These are phyloP conservation scores for Agrilus biguttatus DNA, from an alignment of 2,888 invertebrate species.

Conservation along the genomic window DNA sequence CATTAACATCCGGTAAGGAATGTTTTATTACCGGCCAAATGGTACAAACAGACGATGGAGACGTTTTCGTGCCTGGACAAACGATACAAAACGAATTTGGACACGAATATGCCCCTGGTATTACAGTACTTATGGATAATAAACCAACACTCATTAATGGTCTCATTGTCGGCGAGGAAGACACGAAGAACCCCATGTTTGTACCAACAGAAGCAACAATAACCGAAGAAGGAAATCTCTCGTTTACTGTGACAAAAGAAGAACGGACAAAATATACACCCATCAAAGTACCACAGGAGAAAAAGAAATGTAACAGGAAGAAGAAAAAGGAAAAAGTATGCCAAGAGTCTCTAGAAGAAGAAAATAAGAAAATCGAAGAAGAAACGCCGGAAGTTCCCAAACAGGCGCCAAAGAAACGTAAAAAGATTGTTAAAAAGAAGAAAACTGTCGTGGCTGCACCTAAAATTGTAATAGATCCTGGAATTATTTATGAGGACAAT, in stretches of 20 bases:
- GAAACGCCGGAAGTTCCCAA: conserved; percentile 5
- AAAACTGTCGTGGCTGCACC: not conserved
- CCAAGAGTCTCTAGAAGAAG: conserved; percentile 8
- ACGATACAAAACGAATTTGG: conserved; percentile 55
- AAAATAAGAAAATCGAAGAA: conserved; percentile 10
- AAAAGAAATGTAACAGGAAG: conserved; percentile 8
- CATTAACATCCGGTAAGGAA: conserved; percentile 50
- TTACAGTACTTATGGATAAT: conserved; percentile 51
- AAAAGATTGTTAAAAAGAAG: not conserved
- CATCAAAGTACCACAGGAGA: conserved; percentile 17
- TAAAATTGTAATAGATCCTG: not conserved
- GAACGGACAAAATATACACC: conserved; percentile 24
- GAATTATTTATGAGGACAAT: not conserved
- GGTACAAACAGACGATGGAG: conserved; percentile 52
- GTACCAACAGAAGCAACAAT: conserved; percentile 53
- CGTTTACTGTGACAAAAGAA: conserved; percentile 26
- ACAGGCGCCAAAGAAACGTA: not conserved
- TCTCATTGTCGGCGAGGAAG: conserved; percentile 46
- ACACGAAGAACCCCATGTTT: conserved; percentile 46
- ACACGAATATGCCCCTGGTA: conserved; percentile 55
- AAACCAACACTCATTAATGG: conserved; percentile 61
- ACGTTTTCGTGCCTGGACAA: conserved; percentile 61
- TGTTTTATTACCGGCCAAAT: conserved; percentile 60
- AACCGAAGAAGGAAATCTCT: conserved; percentile 33
- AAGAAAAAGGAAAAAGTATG: conserved; percentile 12